Evolutionary conservation across 2,113 vertebrate genomes (phyloP).

Genomic region (Cyanoramphus novaezelandiae): DNA sequence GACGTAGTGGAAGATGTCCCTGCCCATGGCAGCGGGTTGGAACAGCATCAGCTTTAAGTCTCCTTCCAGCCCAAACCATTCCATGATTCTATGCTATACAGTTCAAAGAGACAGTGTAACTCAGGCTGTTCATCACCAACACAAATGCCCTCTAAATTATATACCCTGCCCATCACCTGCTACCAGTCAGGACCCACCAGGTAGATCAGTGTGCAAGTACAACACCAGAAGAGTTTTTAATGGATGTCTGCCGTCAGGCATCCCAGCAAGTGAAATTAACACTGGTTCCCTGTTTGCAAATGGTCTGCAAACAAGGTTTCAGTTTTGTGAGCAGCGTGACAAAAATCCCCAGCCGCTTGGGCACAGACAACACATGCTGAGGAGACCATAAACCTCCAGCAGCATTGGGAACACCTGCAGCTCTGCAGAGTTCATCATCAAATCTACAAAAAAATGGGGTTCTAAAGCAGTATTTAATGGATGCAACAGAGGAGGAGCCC

Average conservation of each 20-base stretch:
- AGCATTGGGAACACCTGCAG: accelerated
- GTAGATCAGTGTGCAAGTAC: accelerated
- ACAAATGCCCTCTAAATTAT: neutral
- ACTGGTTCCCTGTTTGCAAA: neutral
- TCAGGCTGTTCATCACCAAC: neutral
- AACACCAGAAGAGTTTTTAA: neutral
- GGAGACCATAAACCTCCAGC: neutral
- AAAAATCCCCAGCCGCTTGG: neutral
- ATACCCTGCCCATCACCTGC: neutral
- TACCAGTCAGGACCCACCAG: neutral
- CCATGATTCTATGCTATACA: neutral
- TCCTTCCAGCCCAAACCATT: neutral
- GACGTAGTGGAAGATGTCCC: neutral
- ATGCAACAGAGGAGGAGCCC: neutral
- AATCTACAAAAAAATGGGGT: accelerated
- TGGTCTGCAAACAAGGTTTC: neutral
- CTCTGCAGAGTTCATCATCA: accelerated
- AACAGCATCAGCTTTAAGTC: neutral
- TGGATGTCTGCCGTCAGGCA: neutral
- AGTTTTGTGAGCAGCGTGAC: neutral
- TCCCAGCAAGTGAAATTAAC: neutral
- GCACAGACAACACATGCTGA: neutral
- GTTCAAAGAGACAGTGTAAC: accelerated
- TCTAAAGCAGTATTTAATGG: neutral
- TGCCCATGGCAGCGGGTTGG: neutral